These are phyloP conservation scores for Druon quercuslanigerum DNA, from an alignment of 1,140 invertebrate species.

Conservation along the genomic window DNA sequence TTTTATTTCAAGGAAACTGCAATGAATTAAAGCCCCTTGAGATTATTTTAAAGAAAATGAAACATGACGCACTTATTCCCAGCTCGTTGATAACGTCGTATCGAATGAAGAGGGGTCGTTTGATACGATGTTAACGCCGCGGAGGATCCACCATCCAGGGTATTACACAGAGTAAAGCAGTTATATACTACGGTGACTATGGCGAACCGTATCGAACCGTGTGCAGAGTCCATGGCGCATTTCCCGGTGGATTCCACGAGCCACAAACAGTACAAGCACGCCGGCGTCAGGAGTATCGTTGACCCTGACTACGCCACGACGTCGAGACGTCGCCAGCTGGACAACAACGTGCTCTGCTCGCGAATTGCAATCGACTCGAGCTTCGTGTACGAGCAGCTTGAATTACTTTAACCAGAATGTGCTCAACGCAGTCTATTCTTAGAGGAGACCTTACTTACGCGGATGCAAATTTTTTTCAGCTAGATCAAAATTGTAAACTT, in stretches of 20 bases:
- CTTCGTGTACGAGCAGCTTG: conserved; percentile 7
- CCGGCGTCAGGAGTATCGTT: conserved; percentile 56
- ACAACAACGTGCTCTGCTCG: conserved; percentile 14
- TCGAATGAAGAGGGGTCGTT: conserved; percentile 44
- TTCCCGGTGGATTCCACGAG: conserved; percentile 45
- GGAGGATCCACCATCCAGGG: conserved; percentile 5
- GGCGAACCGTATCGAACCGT: conserved; percentile 45
- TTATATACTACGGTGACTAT: conserved; percentile 32
- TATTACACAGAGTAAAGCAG: conserved; percentile 33
- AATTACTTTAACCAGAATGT: conserved; percentile 27
- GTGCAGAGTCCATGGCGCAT: conserved; percentile 43
- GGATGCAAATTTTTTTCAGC: background rate
- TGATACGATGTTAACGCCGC: conserved; percentile 47
- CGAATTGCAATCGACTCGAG: conserved; percentile 18
- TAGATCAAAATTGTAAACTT: background rate
- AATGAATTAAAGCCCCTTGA: conserved; percentile 1
- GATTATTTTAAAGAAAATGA: conserved; percentile 25
- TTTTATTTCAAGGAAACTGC: background rate
- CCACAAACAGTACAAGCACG: conserved; percentile 36
- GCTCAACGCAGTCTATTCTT: conserved; percentile 1
- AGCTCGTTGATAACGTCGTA: conserved; percentile 28
- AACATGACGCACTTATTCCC: conserved; percentile 25
- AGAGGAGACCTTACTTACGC: background rate
- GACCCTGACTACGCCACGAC: conserved; percentile 61
- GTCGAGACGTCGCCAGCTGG: conserved; percentile 48